Conservation (phyloP, 2,113 vertebrate species). For the Tapirus terrestris region DNA sequence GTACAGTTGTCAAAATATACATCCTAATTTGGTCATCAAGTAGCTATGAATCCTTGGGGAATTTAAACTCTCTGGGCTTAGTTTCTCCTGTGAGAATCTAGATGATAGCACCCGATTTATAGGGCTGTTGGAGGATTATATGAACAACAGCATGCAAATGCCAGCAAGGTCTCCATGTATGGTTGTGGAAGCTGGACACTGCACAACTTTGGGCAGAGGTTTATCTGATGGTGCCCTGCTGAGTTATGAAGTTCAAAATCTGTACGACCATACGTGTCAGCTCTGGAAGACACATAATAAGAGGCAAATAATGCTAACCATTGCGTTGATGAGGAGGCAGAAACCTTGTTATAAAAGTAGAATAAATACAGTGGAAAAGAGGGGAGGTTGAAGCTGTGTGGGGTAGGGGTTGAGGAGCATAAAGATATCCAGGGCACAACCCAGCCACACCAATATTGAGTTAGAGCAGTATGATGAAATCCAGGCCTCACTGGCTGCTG, state of each 20-base stretch:
- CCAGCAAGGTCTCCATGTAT: neutral
- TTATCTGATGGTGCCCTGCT: neutral
- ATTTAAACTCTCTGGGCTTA: neutral
- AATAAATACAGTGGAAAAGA: neutral
- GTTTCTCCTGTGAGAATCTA: neutral
- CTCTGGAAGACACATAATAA: neutral
- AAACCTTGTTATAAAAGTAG: neutral
- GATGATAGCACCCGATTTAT: neutral
- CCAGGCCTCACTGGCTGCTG: neutral
- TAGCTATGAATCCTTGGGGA: neutral
- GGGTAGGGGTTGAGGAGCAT: fast-evolving
- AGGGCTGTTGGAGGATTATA: neutral
- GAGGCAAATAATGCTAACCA: neutral
- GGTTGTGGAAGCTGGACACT: neutral
- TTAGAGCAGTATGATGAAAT: too few species aligned
- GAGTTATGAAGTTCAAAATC: neutral
- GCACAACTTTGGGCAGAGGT: neutral
- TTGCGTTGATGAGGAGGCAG: fast-evolving
- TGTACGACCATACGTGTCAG: fast-evolving
- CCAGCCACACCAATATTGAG: neutral
- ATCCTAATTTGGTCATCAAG: neutral
- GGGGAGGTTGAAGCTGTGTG: neutral
- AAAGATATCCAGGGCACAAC: neutral
- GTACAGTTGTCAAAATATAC: neutral
- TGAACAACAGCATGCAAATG: too few species aligned